Evolutionary conservation across 2,797 vertebrate genomes (phyloP), one percentile per base, ranked within the genome.

Genomic region (Anabacerthia variegaticeps): DNA sequence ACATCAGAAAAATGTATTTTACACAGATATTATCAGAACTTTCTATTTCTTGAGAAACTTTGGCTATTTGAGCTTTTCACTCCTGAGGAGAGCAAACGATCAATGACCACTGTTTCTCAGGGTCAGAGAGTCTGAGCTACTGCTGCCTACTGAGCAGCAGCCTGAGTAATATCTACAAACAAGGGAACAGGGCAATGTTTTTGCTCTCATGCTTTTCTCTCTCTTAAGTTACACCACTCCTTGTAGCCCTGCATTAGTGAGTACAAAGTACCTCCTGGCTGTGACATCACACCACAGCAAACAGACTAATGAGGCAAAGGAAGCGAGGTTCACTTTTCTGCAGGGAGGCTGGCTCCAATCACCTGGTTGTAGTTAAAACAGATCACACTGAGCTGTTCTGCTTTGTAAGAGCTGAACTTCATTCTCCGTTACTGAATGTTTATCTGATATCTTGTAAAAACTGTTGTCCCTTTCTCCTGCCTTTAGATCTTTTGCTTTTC

Each of bases 361-460:
- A 95, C 96, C 96, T 97, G 96, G 92, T 96, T 92, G 77, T 95
- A 96, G 94, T 97, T 97, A 96, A 96, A 89, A 95, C 23, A 24
- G 78, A 95, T 95, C 93, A 94, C 83, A 95, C 92, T 93, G 94
- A 92, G 96, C 59, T 65, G 76, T 74, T 96, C 89, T 84, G 80
- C 92, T 95, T 91, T 96, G 49, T 82, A 77, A 76, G 86, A 95
- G 92, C 90, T 92, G 74, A 94, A 91, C 94, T 93, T 93, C 80
- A 44, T 80, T 76, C 95, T 80, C 43, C 84, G 48, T 95, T 96
- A 85, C 85, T 95, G 94, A 44, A 68, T 88, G 89, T 95, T 97
- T 97, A 97, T 96, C 96, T 95, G 96, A 92, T 95, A 95, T 96
- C 96, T 96, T 96, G 96, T 97, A 96, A 96, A 96, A 96, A 97